Conservation (phyloP, 2,113 vertebrate species). For the Glaucomys volans region DNA sequence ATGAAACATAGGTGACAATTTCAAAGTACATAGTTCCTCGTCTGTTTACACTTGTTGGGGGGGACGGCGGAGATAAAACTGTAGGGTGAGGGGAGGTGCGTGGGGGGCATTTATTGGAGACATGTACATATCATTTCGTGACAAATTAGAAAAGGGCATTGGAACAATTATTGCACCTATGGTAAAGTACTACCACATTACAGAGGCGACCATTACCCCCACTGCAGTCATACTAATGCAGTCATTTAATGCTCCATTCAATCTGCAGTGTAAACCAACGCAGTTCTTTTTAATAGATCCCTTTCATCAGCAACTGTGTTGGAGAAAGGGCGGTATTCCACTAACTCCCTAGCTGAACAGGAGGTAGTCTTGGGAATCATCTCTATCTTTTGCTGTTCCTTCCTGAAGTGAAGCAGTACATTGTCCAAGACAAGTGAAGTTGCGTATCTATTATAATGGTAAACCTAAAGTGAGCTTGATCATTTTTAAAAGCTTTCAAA, state of each 20-base stretch:
- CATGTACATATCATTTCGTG: background rate
- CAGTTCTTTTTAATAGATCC: conserved; percentile 53
- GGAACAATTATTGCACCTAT: background rate
- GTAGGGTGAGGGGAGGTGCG: background rate
- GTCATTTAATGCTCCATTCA: conserved; percentile 59
- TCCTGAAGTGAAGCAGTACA: conserved; percentile 7
- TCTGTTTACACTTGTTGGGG: conserved; percentile 29
- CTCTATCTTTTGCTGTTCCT: background rate
- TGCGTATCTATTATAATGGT: background rate
- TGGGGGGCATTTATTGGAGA: background rate
- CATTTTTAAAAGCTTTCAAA: conserved; percentile 63
- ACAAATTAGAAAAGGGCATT: conserved; percentile 39
- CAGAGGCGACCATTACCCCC: conserved; percentile 41
- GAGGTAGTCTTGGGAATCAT: background rate
- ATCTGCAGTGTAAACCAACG: conserved; percentile 75
- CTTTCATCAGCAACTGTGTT: conserved; percentile 27
- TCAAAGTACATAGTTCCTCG: conserved; percentile 52
- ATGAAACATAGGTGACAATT: conserved; percentile 7
- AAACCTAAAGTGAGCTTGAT: background rate
- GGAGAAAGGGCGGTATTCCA: background rate
- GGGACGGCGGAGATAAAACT: background rate
- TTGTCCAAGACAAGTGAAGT: conserved; percentile 35
- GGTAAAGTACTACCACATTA: conserved; percentile 24
- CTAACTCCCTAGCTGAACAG: background rate
- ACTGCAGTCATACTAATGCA: conserved; percentile 68